A percentile compares a stretch with the other conserved stretches of the same genome.
Conservation (phyloP, 2,113 vertebrate species). For the Alaudala cheleensis region DNA sequence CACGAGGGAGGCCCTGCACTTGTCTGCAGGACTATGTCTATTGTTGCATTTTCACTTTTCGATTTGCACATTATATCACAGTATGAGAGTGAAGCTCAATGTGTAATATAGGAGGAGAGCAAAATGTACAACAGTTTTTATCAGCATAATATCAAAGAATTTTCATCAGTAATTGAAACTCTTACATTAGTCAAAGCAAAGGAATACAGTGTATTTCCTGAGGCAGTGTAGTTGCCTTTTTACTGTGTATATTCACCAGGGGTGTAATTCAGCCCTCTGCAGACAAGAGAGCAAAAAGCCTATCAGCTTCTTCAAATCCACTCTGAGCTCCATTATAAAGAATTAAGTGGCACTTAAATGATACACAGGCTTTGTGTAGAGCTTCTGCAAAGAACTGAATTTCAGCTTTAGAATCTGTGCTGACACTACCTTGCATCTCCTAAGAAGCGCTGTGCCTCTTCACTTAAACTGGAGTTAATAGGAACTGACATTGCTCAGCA, state of each 20-base stretch:
- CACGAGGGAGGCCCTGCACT: rapidly evolving
- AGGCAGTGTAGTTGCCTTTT: slow-evolving; percentile 27
- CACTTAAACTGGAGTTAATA: background rate
- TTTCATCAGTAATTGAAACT: slow-evolving; percentile 25
- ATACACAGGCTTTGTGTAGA: background rate
- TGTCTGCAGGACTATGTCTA: background rate
- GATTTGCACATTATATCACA: background rate
- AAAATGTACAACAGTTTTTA: background rate
- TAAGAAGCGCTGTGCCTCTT: background rate
- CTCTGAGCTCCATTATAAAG: slow-evolving; percentile 4
- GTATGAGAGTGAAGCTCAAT: background rate
- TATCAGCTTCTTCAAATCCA: slow-evolving; percentile 11
- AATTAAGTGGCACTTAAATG: slow-evolving; percentile 50
- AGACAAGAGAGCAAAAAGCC: slow-evolving; percentile 36
- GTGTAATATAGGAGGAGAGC: background rate
- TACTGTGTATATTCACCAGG: background rate
- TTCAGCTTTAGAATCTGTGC: slow-evolving; percentile 3
- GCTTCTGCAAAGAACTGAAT: background rate
- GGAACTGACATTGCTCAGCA: background rate
- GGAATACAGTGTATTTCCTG: background rate
- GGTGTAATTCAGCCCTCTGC: slow-evolving; percentile 24
- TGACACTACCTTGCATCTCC: background rate
- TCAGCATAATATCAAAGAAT: background rate
- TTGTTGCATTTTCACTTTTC: background rate
- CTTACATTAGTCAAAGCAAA: background rate